Evolutionary conservation across 35 echinoderm and acorn worm species (phyloP).

Genomic region (Holothuria glaberrima): DNA sequence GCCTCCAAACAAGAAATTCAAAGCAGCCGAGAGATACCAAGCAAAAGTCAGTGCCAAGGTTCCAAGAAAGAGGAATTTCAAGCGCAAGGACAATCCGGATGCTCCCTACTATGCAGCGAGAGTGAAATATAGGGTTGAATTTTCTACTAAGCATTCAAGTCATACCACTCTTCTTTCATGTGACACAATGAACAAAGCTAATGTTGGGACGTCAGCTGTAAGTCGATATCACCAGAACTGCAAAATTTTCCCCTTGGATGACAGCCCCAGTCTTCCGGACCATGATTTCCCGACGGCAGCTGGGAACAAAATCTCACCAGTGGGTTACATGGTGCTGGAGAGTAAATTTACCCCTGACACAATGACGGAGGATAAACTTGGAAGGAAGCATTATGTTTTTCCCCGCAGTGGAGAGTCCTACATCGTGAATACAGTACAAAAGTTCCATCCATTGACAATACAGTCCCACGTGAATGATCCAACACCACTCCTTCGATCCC

Average conservation of each 20-base stretch:
- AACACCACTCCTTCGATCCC: background rate
- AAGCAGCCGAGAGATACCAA: conserved; percentile 4
- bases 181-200: conserved; percentile 68
- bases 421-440: conserved; percentile 28
- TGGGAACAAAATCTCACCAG: conserved; percentile 44
- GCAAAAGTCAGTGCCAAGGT: conserved; percentile 21
- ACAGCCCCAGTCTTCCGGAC: conserved; percentile 46
- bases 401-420: conserved; percentile 17
- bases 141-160: conserved; percentile 26
- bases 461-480: conserved; percentile 56
- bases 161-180: conserved; percentile 49
- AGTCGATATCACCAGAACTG: conserved; percentile 42
- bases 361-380: conserved; percentile 37
- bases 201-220: conserved; percentile 47
- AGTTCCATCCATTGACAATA: conserved; percentile 31
- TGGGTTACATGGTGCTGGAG: conserved; percentile 54
- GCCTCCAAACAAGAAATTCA: conserved; percentile 3
- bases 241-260: background rate
- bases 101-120: conserved; percentile 36
- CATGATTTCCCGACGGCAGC: conserved; percentile 64
- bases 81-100: conserved; percentile 28
- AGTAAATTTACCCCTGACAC: background rate
- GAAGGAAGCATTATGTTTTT: conserved; percentile 2
- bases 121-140: conserved; percentile 59
- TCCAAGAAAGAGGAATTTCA: conserved; percentile 25